phyloP scores from a whole-genome alignment of 2,888 invertebrate genomes.

The Kryphioiulus occultus region DNA sequence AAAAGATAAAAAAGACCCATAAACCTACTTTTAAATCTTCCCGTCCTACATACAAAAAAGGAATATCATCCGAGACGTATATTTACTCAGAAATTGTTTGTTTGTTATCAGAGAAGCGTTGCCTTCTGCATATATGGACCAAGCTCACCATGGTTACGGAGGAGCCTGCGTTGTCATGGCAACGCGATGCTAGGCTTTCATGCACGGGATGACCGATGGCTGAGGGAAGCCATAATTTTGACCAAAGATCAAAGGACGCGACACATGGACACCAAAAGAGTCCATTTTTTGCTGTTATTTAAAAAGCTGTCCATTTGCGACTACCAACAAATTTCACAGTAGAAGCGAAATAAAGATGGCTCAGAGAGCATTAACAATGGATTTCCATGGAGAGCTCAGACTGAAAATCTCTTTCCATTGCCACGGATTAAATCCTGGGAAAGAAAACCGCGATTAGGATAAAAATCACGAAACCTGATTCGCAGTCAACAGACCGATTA shows the following conservation, averaged over 20 bases:
- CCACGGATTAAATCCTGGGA: neutral
- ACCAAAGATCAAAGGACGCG: constrained; percentile 2
- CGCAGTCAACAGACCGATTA: neutral
- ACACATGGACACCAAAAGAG: neutral
- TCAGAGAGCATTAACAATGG: neutral
- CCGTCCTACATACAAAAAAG: neutral
- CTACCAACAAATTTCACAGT: neutral
- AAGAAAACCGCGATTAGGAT: neutral
- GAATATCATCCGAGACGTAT: neutral
- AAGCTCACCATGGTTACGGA: neutral
- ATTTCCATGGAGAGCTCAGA: constrained; percentile 11
- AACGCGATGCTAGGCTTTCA: neutral
- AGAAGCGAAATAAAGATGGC: neutral
- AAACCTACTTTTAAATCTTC: neutral
- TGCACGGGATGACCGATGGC: neutral
- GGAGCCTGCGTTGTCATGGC: neutral
- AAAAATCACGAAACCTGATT: neutral
- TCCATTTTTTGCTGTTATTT: neutral
- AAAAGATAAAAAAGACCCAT: neutral
- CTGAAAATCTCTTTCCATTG: neutral
- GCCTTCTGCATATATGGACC: neutral
- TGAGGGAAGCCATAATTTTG: neutral
- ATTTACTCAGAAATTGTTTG: neutral
- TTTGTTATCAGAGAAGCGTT: neutral
- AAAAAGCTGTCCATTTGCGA: neutral